Evolutionary conservation across 2,797 vertebrate genomes (phyloP).

Genomic region (Fundulus diaphanus): DNA sequence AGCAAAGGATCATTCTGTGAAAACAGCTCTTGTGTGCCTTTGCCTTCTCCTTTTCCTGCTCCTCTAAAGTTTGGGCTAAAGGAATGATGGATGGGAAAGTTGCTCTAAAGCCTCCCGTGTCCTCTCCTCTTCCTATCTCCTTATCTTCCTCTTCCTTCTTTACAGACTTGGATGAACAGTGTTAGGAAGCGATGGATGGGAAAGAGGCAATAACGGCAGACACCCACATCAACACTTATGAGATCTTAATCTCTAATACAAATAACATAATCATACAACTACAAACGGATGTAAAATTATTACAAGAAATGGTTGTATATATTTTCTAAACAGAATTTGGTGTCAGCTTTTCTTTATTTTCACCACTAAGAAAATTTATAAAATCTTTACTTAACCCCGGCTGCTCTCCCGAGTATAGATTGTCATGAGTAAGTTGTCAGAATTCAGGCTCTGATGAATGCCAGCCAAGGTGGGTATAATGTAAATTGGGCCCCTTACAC

Average conservation of each 20-base stretch:
- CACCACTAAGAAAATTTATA: background rate
- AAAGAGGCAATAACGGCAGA: conserved; percentile 70
- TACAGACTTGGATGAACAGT: conserved; percentile 46
- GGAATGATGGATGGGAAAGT: conserved; percentile 73
- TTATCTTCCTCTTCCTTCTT: conserved; percentile 58
- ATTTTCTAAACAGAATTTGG: background rate
- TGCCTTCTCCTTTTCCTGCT: conserved; percentile 42
- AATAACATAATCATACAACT: conserved; percentile 67
- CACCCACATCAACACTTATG: conserved; percentile 67
- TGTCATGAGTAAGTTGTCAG: background rate
- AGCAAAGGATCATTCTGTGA: conserved; percentile 66
- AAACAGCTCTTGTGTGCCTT: conserved; percentile 63
- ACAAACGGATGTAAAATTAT: conserved; percentile 27
- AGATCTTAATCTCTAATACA: conserved; percentile 62
- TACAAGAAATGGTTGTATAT: background rate
- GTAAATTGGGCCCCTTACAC: conserved; percentile 71
- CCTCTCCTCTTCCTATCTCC: conserved; percentile 67
- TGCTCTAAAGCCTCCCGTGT: conserved; percentile 73
- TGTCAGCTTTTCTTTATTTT: background rate
- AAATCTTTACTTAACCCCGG: background rate
- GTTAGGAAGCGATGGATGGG: conserved; percentile 78
- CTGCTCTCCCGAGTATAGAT: background rate
- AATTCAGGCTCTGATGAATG: conserved; percentile 36
- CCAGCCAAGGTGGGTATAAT: conserved; percentile 43
- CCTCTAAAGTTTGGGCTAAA: conserved; percentile 59